These are phyloP conservation scores for Drosophila tani DNA, from an alignment of 1,140 invertebrate genomes.

Conservation along the genomic window DNA sequence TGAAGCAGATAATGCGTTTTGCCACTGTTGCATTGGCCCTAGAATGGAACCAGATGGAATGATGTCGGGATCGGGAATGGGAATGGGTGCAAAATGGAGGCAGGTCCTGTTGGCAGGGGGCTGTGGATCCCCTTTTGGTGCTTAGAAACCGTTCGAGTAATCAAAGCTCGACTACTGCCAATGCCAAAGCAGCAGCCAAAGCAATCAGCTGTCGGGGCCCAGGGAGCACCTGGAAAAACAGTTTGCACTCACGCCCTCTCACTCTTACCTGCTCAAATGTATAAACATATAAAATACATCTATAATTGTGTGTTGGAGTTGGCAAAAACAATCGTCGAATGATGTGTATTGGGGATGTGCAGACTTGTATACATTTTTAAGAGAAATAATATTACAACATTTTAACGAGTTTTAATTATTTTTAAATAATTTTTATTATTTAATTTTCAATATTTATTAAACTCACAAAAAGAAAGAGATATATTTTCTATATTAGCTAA, in stretches of 20 bases:
- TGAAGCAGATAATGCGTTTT: constrained; percentile 82
- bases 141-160: constrained; percentile 78
- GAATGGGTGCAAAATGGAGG: neutral
- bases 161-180: constrained; percentile 72
- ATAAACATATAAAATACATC: neutral
- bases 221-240: constrained; percentile 68
- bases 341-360: constrained; percentile 4
- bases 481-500: too few species aligned
- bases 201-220: constrained; percentile 47
- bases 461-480: too few species aligned
- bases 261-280: constrained; percentile 2
- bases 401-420: neutral
- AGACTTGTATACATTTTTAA: neutral
- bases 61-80: neutral
- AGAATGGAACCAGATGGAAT: constrained; percentile 8
- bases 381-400: neutral
- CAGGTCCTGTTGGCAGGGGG: neutral
- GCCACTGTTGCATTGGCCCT: constrained; percentile 70
- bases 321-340: constrained; percentile 63
- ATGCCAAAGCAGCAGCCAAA: constrained; percentile 54
- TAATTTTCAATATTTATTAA: too few species aligned
- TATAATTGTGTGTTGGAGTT: constrained; percentile 7
- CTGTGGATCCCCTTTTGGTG: constrained; percentile 50
- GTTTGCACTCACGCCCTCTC: constrained; percentile 7
- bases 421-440: too few species aligned